Conservation (phyloP, 2,888 invertebrate species). For the Apamea crenata region DNA sequence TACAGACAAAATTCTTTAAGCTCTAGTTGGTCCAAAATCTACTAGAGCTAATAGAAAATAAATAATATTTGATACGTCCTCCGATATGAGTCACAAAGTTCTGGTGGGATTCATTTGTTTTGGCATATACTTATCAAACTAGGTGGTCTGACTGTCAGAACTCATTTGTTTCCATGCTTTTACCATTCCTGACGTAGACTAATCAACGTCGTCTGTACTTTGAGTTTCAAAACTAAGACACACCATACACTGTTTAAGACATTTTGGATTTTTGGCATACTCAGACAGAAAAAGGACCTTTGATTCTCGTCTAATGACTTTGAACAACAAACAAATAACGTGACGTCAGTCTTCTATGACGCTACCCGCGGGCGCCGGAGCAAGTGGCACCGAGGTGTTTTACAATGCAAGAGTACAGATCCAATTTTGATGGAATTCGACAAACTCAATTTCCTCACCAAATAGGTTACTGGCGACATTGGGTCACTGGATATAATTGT, state of each 20-base stretch:
- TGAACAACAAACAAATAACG: constrained; percentile 11
- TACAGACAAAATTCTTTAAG: background rate
- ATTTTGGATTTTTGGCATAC: background rate
- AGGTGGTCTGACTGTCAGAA: background rate
- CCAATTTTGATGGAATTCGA: constrained; percentile 88
- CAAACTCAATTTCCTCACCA: constrained; percentile 87
- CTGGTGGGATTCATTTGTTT: background rate
- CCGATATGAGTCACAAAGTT: background rate
- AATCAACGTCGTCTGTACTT: background rate
- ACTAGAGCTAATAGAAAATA: too few species aligned
- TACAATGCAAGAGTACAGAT: constrained; percentile 87
- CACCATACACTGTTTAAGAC: background rate
- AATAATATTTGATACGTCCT: too few species aligned
- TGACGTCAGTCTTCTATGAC: constrained; percentile 30
- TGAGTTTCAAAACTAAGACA: background rate
- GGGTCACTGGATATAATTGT: constrained; percentile 86
- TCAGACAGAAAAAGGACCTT: background rate
- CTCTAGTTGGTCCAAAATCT: background rate
- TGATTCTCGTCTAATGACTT: too few species aligned
- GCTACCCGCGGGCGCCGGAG: background rate
- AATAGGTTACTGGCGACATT: constrained; percentile 85
- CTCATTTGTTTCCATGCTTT: background rate
- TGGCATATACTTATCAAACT: background rate
- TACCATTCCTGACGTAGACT: background rate
- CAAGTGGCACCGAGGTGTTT: constrained; percentile 66